phyloP scores from a whole-genome alignment of 2,113 vertebrate species.

The Pseudorhombus dupliciocellatus region DNA sequence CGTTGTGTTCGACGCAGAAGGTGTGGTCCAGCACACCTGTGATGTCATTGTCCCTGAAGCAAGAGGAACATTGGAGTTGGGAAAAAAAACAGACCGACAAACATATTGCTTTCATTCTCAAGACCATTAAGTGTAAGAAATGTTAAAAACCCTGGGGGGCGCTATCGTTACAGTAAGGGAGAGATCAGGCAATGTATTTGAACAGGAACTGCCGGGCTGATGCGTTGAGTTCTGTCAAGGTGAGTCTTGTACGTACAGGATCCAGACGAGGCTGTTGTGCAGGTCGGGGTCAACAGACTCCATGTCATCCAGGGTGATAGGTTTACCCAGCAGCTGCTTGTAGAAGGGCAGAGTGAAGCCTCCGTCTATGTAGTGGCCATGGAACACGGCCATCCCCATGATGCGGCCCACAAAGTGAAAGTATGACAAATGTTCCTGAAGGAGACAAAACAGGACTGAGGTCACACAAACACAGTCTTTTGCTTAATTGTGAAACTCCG shows the following conservation, averaged over 20 bases:
- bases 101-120: too few relatives aligned
- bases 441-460: constrained; percentile 9
- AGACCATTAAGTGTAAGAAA: constrained; percentile 1
- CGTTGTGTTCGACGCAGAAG: constrained; percentile 98
- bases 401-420: constrained; percentile 98
- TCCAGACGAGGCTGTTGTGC: constrained; percentile 99
- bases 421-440: constrained; percentile 97
- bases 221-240: not conserved
- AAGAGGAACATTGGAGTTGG: not conserved
- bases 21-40: constrained; percentile 98
- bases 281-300: constrained; percentile 98
- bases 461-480: constrained; percentile 13
- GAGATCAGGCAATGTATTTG: not conserved
- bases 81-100: not conserved
- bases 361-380: constrained; percentile 98
- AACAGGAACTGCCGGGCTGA: not conserved
- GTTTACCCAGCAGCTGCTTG: constrained; percentile 97
- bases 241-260: constrained; percentile 86
- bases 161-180: constrained; percentile 28
- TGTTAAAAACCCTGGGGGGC: constrained; percentile 33
- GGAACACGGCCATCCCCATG: constrained; percentile 99
- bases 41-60: constrained; percentile 94
- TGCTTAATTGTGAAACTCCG: too few relatives aligned
- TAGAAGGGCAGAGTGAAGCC: constrained; percentile 98
- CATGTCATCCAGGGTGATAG: constrained; percentile 98